Evolutionary conservation across 2,113 vertebrate species (phyloP).

Genomic region (Reinhardtius hippoglossoides): DNA sequence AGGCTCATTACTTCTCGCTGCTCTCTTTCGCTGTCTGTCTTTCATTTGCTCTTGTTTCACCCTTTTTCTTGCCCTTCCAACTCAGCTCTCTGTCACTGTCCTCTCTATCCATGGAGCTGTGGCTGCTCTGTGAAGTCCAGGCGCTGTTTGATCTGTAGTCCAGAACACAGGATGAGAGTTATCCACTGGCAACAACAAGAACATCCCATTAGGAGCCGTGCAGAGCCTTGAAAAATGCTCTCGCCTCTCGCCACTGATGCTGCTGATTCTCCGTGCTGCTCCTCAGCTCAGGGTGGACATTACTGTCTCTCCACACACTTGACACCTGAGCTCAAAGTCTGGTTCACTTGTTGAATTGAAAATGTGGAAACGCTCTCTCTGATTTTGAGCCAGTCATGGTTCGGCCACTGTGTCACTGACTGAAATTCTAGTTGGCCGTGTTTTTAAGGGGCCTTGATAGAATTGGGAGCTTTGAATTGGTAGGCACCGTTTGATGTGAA

Average conservation of each 20-base stretch:
- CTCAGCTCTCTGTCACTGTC: constrained; percentile 18
- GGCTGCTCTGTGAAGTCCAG: constrained; percentile 57
- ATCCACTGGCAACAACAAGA: constrained; percentile 78
- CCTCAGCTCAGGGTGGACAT: constrained; percentile 51
- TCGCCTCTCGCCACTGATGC: constrained; percentile 45
- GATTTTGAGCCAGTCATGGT: neutral
- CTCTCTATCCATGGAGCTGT: constrained; percentile 34
- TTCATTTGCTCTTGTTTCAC: constrained; percentile 15
- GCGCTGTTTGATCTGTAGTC: constrained; percentile 77
- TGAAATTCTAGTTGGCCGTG: neutral
- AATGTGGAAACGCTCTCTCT: constrained; percentile 28
- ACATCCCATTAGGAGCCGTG: constrained; percentile 78
- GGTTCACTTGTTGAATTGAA: constrained; percentile 52
- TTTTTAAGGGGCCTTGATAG: too few relatives aligned
- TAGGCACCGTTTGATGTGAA: neutral
- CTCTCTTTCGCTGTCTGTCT: constrained; percentile 2
- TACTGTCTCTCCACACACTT: constrained; percentile 52
- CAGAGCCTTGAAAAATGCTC: constrained; percentile 63
- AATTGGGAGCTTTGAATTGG: too few relatives aligned
- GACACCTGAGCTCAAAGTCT: constrained; percentile 35
- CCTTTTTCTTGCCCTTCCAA: constrained; percentile 34
- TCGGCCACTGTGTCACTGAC: neutral
- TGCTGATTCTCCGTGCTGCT: constrained; percentile 47
- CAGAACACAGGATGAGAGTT: constrained; percentile 80
- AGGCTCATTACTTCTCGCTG: neutral